These are phyloP conservation scores for Calonectris borealis DNA, from an alignment of 2,113 vertebrate genomes.

Conservation along the genomic window DNA sequence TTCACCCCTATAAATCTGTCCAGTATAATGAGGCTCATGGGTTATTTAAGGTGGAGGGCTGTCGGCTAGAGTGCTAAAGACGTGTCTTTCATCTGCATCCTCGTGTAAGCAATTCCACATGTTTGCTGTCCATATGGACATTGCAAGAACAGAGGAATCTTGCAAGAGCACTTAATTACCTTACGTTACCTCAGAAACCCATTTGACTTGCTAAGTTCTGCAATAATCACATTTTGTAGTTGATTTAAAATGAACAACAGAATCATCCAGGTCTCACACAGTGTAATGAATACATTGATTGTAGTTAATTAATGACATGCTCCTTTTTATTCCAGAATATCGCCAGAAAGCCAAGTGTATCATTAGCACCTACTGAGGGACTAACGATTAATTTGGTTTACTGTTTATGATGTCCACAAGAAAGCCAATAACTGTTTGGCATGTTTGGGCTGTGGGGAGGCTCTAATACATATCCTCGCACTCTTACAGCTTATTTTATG, in stretches of 20 bases:
- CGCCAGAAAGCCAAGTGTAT: background rate
- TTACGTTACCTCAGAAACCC: background rate
- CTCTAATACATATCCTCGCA: background rate
- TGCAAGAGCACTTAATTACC: background rate
- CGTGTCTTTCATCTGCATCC: background rate
- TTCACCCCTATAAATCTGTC: slow-evolving; percentile 7
- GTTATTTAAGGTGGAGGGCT: slow-evolving; percentile 37
- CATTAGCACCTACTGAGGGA: background rate
- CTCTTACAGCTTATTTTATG: background rate
- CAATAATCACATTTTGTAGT: background rate
- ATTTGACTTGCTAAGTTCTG: background rate
- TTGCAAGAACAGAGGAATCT: background rate
- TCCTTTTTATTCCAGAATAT: background rate
- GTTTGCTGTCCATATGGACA: background rate
- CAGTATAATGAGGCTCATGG: slow-evolving; percentile 13
- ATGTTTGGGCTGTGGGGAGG: background rate
- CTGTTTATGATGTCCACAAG: background rate
- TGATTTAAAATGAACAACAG: background rate
- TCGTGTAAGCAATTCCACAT: background rate
- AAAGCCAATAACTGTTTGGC: background rate
- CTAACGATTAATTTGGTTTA: background rate
- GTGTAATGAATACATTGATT: background rate
- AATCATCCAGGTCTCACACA: background rate
- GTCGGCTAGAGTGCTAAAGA: background rate
- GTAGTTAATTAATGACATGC: background rate